phyloP scores from a whole-genome alignment of 2,113 vertebrate species.

The Pao palembangensis region DNA sequence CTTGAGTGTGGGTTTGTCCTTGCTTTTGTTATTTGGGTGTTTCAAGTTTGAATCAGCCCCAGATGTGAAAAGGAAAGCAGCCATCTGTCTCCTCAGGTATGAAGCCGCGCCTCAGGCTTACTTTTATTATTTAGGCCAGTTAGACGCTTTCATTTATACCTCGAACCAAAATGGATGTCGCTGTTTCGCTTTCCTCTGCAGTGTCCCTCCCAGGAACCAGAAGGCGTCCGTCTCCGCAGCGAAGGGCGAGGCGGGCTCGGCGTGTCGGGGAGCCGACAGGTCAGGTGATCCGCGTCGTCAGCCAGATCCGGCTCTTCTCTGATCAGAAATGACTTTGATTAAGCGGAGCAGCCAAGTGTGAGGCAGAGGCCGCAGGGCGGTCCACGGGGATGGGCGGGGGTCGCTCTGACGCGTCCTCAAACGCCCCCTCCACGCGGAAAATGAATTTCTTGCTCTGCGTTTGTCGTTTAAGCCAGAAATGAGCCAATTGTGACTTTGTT shows the following conservation, averaged over 20 bases:
- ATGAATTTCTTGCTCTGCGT: background rate
- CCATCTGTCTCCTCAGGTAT: background rate
- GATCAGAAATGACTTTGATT: constrained; percentile 68
- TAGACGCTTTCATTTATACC: no score
- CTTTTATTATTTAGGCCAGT: background rate
- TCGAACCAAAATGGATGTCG: no score
- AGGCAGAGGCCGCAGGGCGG: constrained; percentile 37
- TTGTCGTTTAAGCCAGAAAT: background rate
- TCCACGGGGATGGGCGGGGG: constrained; percentile 1
- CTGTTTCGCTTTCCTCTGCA: no score
- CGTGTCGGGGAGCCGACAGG: constrained; percentile 39
- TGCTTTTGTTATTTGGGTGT: constrained; percentile 21
- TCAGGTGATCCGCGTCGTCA: constrained; percentile 49
- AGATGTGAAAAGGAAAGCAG: background rate
- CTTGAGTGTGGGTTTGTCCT: constrained; percentile 6
- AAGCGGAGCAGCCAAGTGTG: constrained; percentile 62
- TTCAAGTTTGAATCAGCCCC: constrained; percentile 11
- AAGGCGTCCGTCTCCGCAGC: no score
- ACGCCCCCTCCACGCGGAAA: constrained; percentile 5
- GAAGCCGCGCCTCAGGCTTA: background rate
- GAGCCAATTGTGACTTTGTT: background rate
- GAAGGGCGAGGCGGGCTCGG: background rate
- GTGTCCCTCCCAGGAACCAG: no score
- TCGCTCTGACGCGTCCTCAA: constrained; percentile 47
- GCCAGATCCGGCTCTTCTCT: constrained; percentile 48